phyloP scores from a whole-genome alignment of 1,140 invertebrate species.

The Drosophila fuyamai region DNA sequence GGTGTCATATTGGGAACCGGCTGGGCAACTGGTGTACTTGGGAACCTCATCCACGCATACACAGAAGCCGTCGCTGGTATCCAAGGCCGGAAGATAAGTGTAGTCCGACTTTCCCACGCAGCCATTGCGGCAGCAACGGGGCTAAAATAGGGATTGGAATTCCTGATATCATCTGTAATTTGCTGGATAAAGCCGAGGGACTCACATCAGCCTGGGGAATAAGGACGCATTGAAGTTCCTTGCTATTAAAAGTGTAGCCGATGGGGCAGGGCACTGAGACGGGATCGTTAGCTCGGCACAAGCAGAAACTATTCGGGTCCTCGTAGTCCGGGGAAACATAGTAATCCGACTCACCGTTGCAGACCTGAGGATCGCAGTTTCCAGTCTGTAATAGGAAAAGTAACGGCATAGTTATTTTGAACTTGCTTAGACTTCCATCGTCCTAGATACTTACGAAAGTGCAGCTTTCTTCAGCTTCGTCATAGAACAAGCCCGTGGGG shows the following conservation, averaged over 20 bases:
- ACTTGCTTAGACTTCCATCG: no score
- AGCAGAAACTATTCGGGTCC: constrained; percentile 56
- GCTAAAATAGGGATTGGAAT: constrained; percentile 23
- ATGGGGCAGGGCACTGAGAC: constrained; percentile 54
- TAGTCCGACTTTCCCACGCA: constrained; percentile 44
- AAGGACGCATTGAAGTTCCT: constrained; percentile 4
- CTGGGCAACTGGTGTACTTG: constrained; percentile 5
- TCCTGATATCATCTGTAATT: no score
- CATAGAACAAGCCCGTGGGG: constrained; percentile 29
- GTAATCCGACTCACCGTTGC: constrained; percentile 29
- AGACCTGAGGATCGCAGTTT: constrained; percentile 57
- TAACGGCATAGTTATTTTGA: no score
- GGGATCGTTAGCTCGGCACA: constrained; percentile 53
- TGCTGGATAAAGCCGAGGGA: background rate
- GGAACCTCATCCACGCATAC: constrained; percentile 45
- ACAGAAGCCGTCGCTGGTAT: constrained; percentile 55
- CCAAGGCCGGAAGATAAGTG: constrained; percentile 36
- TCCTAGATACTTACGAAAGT: constrained; percentile 43
- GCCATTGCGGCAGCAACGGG: constrained; percentile 45
- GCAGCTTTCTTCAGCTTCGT: constrained; percentile 9
- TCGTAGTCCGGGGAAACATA: constrained; percentile 24
- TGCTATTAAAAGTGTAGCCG: constrained; percentile 52
- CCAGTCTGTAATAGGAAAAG: constrained; percentile 24
- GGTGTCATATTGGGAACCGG: constrained; percentile 3
- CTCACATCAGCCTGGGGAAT: constrained; percentile 50